Evolutionary conservation across 2,113 vertebrate genomes (phyloP).

Genomic region (Sprattus sprattus): DNA sequence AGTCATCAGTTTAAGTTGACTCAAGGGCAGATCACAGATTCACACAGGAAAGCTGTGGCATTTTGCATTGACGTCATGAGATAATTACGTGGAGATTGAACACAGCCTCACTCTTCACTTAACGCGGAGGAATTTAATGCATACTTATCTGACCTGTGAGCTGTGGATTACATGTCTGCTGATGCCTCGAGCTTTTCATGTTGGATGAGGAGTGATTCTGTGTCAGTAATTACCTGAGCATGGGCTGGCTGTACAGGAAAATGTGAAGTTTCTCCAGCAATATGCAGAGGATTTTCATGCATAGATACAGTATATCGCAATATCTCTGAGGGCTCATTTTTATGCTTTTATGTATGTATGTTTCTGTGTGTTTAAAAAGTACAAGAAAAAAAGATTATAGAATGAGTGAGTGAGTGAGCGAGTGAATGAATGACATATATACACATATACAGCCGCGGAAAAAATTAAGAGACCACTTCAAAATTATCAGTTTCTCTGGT

Average conservation of each 20-base stretch:
- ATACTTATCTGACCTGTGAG: neutral
- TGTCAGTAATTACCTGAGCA: neutral
- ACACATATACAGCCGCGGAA: too few species aligned
- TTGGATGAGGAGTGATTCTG: neutral
- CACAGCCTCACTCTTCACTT: neutral
- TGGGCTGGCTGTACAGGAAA: neutral
- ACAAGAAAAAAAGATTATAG: too few species aligned
- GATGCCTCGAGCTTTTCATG: neutral
- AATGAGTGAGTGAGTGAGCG: too few species aligned
- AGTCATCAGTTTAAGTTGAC: neutral
- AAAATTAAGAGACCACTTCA: too few species aligned
- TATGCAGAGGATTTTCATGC: too few species aligned
- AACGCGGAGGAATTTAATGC: neutral
- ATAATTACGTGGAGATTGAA: neutral
- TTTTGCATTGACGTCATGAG: neutral
- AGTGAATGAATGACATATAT: too few species aligned
- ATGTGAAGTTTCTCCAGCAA: neutral
- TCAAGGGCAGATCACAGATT: neutral
- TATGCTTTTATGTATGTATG: too few species aligned
- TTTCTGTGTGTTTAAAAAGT: too few species aligned
- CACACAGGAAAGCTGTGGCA: neutral
- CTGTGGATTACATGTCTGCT: neutral
- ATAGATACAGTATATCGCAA: too few species aligned
- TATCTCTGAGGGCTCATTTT: too few species aligned
- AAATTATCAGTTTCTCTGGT: too few species aligned